Conservation (phyloP, 1,140 invertebrate species). For the Littorina saxatilis region DNA sequence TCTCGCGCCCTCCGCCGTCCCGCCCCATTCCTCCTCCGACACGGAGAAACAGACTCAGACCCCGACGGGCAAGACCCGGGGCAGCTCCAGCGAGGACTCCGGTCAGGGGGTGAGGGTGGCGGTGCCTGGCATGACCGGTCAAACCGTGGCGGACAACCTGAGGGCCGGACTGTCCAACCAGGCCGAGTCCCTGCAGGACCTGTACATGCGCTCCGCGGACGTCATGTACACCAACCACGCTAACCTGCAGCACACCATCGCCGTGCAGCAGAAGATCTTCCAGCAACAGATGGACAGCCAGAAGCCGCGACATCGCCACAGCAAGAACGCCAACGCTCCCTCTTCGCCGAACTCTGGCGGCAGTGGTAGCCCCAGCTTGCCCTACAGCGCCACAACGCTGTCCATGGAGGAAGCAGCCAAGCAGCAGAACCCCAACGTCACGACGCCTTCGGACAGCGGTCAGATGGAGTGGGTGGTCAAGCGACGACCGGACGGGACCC, state of each 20-base stretch:
- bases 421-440: slow-evolving; percentile 45
- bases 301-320: slow-evolving; percentile 39
- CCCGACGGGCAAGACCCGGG: slow-evolving; percentile 51
- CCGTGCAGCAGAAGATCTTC: slow-evolving; percentile 84
- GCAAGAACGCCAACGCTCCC: slow-evolving; percentile 51
- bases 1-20: slow-evolving; percentile 59
- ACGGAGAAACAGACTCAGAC: slow-evolving; percentile 73
- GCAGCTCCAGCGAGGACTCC: slow-evolving; percentile 51
- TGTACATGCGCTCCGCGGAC: slow-evolving; percentile 73
- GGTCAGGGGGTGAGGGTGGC: slow-evolving; percentile 45
- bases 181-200: slow-evolving; percentile 68
- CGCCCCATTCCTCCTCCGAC: slow-evolving; percentile 58
- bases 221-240: slow-evolving; percentile 85
- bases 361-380: slow-evolving; percentile 56
- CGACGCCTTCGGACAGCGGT: slow-evolving; percentile 61
- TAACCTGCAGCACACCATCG: slow-evolving; percentile 85
- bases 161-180: slow-evolving; percentile 46
- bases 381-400: slow-evolving; percentile 31
- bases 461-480: slow-evolving; percentile 89
- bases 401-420: slow-evolving; percentile 41
- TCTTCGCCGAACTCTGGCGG: slow-evolving; percentile 49
- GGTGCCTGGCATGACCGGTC: not conserved
- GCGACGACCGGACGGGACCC: slow-evolving; percentile 84
- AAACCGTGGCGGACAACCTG: slow-evolving; percentile 47
- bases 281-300: slow-evolving; percentile 76